A percentile compares a stretch with the other conserved stretches of the same genome.
These are phyloP conservation scores for Corythornis cristatus DNA, from an alignment of 2,113 vertebrate genomes.

Conservation along the genomic window DNA sequence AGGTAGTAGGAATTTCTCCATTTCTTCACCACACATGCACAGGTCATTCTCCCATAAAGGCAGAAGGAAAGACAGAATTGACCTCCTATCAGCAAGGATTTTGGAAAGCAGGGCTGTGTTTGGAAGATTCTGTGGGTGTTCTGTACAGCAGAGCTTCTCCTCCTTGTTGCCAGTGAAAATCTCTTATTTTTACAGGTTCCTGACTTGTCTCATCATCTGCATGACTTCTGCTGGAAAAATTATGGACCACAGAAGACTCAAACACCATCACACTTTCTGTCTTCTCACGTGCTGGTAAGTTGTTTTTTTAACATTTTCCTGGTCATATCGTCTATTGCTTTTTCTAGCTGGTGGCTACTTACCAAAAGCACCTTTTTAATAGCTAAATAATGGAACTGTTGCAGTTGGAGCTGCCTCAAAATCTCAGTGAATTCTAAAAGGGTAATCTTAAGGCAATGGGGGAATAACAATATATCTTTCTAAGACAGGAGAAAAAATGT, in stretches of 20 bases:
- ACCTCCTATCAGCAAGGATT: background rate
- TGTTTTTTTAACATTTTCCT: conserved; percentile 31
- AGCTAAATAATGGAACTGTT: conserved; percentile 29
- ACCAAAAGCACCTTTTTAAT: conserved; percentile 23
- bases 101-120: background rate
- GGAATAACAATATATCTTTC: background rate
- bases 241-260: conserved; percentile 29
- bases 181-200: background rate
- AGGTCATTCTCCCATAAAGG: background rate
- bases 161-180: background rate
- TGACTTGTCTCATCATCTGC: background rate
- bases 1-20: background rate
- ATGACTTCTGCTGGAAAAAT: conserved; percentile 4
- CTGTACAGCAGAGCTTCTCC: background rate
- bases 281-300: background rate
- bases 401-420: conserved; percentile 1
- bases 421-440: background rate
- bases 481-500: background rate
- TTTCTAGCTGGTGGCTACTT: conserved; percentile 15
- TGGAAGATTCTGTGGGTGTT: background rate
- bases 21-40: background rate
- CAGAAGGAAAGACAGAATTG: background rate
- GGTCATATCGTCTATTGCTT: background rate
- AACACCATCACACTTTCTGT: background rate
- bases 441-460: background rate